These are phyloP conservation scores for Crocodylus rhombifer DNA, from an alignment of 2,797 vertebrate species.

Conservation along the genomic window DNA sequence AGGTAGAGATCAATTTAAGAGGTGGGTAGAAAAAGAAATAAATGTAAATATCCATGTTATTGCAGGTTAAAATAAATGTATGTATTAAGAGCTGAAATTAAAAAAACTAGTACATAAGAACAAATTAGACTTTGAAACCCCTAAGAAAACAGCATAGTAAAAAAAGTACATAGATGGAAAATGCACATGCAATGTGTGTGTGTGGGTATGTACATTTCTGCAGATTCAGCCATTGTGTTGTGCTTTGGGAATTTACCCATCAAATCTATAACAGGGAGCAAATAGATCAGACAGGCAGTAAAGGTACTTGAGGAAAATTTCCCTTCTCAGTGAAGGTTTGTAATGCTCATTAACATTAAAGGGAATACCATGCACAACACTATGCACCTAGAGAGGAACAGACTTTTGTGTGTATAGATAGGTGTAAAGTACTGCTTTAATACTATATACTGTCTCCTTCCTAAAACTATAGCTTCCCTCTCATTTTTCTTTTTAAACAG, in stretches of 20 bases:
- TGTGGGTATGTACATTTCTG: background rate
- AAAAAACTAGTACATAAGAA: background rate
- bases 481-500: background rate
- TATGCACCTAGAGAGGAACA: conserved; percentile 41
- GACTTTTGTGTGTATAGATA: conserved; percentile 62
- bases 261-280: background rate
- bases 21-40: background rate
- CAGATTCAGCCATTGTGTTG: background rate
- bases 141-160: background rate
- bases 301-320: conserved; percentile 64
- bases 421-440: conserved; percentile 69
- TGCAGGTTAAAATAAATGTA: background rate
- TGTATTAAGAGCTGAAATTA: background rate
- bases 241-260: conserved; percentile 9
- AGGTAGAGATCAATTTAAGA: background rate
- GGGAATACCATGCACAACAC: conserved; percentile 46
- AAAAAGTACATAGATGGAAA: background rate
- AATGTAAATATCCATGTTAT: background rate
- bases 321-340: conserved; percentile 51
- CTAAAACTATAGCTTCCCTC: conserved; percentile 25
- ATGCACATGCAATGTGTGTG: background rate
- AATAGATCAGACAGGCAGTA: conserved; percentile 42
- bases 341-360: conserved; percentile 70
- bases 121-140: background rate
- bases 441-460: conserved; percentile 57